Evolutionary conservation across 1,140 invertebrate species (phyloP).

Genomic region (Lethrus apterus): DNA sequence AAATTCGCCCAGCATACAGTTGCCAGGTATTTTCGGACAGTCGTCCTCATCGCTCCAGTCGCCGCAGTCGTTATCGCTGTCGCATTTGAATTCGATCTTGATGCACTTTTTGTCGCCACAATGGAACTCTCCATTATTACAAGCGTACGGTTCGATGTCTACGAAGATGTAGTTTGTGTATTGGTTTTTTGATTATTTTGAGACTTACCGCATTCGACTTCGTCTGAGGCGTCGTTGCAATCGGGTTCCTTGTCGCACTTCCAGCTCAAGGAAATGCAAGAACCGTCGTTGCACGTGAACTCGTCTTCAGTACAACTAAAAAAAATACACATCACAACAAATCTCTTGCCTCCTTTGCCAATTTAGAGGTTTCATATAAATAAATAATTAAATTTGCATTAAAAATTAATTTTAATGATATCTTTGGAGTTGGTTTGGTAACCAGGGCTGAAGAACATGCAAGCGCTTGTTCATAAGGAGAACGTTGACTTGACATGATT

Average conservation of each 20-base stretch:
- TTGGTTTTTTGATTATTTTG: conserved; percentile 2
- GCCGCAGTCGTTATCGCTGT: conserved; percentile 83
- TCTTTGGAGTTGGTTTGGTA: too few relatives aligned
- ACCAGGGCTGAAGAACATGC: too few relatives aligned
- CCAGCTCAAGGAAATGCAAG: conserved; percentile 56
- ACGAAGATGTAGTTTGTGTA: conserved; percentile 13
- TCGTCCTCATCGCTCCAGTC: conserved; percentile 76
- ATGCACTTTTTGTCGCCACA: conserved; percentile 62
- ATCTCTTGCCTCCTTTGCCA: too few relatives aligned
- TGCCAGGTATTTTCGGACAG: conserved; percentile 50
- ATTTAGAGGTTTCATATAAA: too few relatives aligned
- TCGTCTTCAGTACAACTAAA: conserved; percentile 52
- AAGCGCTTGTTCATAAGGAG: too few relatives aligned
- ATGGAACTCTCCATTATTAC: conserved; percentile 63
- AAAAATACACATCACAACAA: too few relatives aligned
- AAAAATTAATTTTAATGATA: too few relatives aligned
- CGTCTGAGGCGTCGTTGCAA: conserved; percentile 55
- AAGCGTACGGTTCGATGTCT: conserved; percentile 49
- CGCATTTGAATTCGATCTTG: conserved; percentile 68
- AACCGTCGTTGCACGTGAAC: conserved; percentile 50
- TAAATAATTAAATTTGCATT: too few relatives aligned
- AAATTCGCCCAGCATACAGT: conserved; percentile 53
- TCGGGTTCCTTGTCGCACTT: conserved; percentile 53
- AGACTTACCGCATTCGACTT: conserved; percentile 47
- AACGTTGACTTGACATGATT: too few relatives aligned